Conservation (phyloP, 2,113 vertebrate genomes). For the Solenodon paradoxus region DNA sequence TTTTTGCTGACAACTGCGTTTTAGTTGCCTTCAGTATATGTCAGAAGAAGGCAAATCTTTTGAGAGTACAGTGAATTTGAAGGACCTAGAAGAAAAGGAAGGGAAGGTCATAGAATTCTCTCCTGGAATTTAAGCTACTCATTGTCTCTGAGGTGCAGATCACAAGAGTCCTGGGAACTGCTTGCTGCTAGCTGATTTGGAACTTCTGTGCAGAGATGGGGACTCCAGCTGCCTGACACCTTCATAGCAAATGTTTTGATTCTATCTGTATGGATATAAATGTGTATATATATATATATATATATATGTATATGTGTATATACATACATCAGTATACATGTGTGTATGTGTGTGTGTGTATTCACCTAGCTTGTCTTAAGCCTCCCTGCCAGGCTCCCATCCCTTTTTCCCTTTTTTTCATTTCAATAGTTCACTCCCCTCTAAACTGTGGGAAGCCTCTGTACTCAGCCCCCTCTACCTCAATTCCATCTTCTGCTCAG, state of each 20-base stretch:
- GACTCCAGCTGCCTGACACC: background rate
- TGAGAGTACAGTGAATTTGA: background rate
- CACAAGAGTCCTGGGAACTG: background rate
- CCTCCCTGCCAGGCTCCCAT: background rate
- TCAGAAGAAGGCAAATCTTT: slow-evolving; percentile 45
- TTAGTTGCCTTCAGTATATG: slow-evolving; percentile 57
- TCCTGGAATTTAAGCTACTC: background rate
- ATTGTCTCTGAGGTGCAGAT: background rate
- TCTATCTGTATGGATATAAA: background rate
- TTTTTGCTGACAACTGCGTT: slow-evolving; percentile 65
- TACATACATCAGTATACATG: no score
- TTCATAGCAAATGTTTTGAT: background rate
- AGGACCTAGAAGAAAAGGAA: background rate
- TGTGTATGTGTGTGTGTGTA: background rate
- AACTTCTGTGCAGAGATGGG: background rate
- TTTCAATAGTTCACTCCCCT: background rate
- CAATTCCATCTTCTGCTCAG: background rate
- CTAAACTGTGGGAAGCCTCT: background rate
- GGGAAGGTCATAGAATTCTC: background rate
- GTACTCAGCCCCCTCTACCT: background rate
- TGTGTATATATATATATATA: no score
- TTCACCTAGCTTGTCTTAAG: background rate
- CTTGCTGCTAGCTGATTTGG: background rate
- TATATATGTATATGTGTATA: no score
- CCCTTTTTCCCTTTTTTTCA: background rate